phyloP scores from a whole-genome alignment of 2,888 invertebrate genomes.

The Nebria brevicollis region DNA sequence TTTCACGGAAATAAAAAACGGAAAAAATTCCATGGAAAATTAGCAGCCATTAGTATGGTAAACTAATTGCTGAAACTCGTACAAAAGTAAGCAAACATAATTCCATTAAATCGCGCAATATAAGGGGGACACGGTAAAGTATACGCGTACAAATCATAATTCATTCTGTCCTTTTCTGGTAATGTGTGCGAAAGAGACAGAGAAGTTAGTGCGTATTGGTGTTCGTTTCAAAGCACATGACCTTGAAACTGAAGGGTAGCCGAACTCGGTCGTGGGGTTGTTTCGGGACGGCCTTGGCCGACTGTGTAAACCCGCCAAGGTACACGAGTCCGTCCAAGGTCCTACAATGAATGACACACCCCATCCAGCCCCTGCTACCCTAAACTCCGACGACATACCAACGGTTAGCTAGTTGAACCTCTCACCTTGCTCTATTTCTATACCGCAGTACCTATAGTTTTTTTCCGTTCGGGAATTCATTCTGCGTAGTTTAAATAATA shows the following conservation, averaged over 20 bases:
- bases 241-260: neutral
- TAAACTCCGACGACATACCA: neutral
- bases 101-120: too few species aligned
- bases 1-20: too few species aligned
- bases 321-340: neutral
- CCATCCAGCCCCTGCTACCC: neutral
- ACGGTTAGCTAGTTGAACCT: too few species aligned
- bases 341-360: neutral
- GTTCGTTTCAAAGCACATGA: too few species aligned
- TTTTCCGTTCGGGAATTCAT: too few species aligned
- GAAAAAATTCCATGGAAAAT: too few species aligned
- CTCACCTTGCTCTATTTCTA: constrained; percentile 11
- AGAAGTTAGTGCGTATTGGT: neutral
- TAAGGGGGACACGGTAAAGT: too few species aligned
- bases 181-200: neutral
- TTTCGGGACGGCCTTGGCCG: neutral
- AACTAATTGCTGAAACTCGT: too few species aligned
- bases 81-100: too few species aligned
- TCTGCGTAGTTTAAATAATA: too few species aligned
- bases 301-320: constrained; percentile 3
- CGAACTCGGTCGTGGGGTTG: neutral
- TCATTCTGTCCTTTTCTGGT: constrained; percentile 1
- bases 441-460: neutral
- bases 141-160: neutral
- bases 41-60: too few species aligned